These are phyloP conservation scores for Crenuchus spilurus DNA, from an alignment of 2,797 vertebrate species.

Conservation along the genomic window DNA sequence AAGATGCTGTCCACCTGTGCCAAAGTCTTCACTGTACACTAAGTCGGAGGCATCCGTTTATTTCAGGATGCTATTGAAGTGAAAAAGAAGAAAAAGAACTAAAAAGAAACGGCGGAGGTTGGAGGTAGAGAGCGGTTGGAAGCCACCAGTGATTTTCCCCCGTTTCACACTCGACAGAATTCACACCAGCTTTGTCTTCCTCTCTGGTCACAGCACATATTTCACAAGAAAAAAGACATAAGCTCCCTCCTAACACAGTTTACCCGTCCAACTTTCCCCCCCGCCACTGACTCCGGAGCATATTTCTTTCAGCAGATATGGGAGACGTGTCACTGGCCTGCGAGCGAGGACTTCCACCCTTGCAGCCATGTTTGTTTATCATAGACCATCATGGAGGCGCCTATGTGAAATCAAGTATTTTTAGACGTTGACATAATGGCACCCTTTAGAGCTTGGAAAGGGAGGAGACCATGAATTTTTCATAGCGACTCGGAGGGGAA, in stretches of 20 bases:
- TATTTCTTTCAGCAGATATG: conserved; percentile 22
- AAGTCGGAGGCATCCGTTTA: background rate
- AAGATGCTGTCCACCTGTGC: background rate
- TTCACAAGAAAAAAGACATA: conserved; percentile 54
- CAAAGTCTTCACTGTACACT: background rate
- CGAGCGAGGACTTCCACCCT: conserved; percentile 21
- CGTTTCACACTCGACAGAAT: conserved; percentile 59
- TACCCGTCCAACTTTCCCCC: conserved; percentile 44
- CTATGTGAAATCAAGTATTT: conserved; percentile 55
- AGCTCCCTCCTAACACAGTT: conserved; percentile 50
- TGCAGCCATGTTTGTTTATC: conserved; percentile 47
- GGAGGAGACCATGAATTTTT: conserved; percentile 62
- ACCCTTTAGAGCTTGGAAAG: conserved; percentile 44
- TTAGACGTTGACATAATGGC: conserved; percentile 59
- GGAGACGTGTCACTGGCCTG: conserved; percentile 34
- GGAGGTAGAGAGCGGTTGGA: conserved; percentile 41
- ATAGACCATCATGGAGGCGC: conserved; percentile 37
- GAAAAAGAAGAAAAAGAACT: background rate
- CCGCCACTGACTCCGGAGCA: conserved; percentile 27
- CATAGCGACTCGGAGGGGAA: conserved; percentile 54
- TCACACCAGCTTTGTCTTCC: conserved; percentile 57
- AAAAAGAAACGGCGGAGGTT: conserved; percentile 26
- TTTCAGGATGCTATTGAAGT: background rate
- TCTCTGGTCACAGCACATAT: conserved; percentile 50
- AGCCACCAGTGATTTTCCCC: conserved; percentile 32